Evolutionary conservation across 2,797 vertebrate genomes (phyloP).

Genomic region (Tadarida brasiliensis): DNA sequence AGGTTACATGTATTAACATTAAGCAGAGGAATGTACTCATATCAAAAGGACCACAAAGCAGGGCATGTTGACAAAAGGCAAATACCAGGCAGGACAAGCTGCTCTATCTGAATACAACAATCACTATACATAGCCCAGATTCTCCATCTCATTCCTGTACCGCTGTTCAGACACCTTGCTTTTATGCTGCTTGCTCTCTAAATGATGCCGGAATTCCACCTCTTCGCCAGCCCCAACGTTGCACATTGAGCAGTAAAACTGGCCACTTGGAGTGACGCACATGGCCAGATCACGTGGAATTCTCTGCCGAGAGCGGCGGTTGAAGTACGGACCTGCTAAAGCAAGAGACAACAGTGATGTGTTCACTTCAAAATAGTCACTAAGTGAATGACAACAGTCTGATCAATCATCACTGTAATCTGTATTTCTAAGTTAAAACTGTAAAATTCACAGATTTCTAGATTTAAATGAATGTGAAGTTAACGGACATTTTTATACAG

Average conservation of each 20-base stretch:
- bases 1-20: constrained; percentile 84
- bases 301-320: constrained; percentile 96
- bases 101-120: constrained; percentile 79
- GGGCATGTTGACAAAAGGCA: constrained; percentile 85
- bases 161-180: constrained; percentile 98
- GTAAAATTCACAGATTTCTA: not conserved
- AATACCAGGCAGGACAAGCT: constrained; percentile 86
- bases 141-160: constrained; percentile 98
- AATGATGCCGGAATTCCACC: constrained; percentile 96
- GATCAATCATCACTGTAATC: not conserved
- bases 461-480: constrained; percentile 46
- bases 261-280: constrained; percentile 98
- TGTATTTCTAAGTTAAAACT: constrained; percentile 10
- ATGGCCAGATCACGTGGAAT: constrained; percentile 98
- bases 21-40: constrained; percentile 87
- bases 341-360: constrained; percentile 30
- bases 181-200: constrained; percentile 99
- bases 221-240: constrained; percentile 97
- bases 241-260: constrained; percentile 99
- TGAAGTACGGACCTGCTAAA: constrained; percentile 96
- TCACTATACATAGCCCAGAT: constrained; percentile 95
- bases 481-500: not conserved
- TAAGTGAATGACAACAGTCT: not conserved
- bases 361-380: not conserved
- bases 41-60: constrained; percentile 88